Percentiles rank a stretch among this genome's conserved stretches.
phyloP scores from a whole-genome alignment of 2,888 invertebrate genomes.

The Bombylius discolor region DNA sequence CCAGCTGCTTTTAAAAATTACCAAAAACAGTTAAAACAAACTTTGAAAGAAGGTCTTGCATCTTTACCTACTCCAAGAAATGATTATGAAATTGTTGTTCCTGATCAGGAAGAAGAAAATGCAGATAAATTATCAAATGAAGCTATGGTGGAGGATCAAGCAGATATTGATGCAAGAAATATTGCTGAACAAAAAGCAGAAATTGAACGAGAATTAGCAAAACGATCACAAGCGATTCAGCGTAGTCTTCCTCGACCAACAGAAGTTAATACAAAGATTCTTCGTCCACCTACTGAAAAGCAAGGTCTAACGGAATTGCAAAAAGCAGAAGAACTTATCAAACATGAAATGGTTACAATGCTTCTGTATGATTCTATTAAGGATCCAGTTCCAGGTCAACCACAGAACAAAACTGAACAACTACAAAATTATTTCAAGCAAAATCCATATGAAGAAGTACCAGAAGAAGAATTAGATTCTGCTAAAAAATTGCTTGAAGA shows the following conservation, averaged over 20 bases:
- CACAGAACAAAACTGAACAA: constrained; percentile 39
- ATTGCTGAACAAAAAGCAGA: constrained; percentile 56
- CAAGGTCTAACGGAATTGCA: constrained; percentile 75
- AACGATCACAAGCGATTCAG: constrained; percentile 77
- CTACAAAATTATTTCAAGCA: constrained; percentile 74
- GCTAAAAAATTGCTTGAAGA: constrained; percentile 54
- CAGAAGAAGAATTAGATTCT: constrained; percentile 49
- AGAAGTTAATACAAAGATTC: constrained; percentile 71
- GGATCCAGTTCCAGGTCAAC: constrained; percentile 47
- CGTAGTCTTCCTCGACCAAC: constrained; percentile 69
- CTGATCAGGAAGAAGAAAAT: constrained; percentile 58
- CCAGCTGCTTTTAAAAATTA: constrained; percentile 52
- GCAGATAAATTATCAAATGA: constrained; percentile 33
- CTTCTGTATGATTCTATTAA: constrained; percentile 77
- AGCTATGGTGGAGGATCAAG: constrained; percentile 64
- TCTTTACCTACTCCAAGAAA: constrained; percentile 83
- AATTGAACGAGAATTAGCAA: constrained; percentile 43
- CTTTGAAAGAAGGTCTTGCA: constrained; percentile 64
- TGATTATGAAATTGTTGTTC: constrained; percentile 97
- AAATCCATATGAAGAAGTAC: constrained; percentile 68
- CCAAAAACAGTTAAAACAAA: constrained; percentile 60
- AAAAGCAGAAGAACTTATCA: constrained; percentile 91
- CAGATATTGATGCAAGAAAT: constrained; percentile 62
- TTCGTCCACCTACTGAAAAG: constrained; percentile 62
- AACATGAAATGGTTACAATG: constrained; percentile 94